Base-by-base conservation (phyloP, 2,113 vertebrate genomes). In the Cephalopterus ornatus region DNA sequence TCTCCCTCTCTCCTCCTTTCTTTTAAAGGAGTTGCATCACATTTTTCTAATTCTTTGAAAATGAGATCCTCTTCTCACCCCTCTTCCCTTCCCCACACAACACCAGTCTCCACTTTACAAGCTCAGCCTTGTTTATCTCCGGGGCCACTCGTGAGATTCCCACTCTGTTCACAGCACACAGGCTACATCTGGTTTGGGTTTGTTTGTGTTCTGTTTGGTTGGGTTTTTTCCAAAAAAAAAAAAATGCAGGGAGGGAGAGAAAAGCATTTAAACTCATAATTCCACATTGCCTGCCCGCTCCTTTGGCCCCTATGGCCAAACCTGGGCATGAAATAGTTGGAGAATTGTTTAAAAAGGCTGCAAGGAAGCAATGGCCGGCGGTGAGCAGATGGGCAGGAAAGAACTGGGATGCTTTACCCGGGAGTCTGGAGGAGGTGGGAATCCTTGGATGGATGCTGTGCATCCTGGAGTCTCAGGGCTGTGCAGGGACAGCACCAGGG, bases 41-140 rank as follows among this genome's bases (percentile, higher is more conserved):
- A 73, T 96, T 94, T 93, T 95, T 96, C 52, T 91, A 72, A 96
- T 96, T 94, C 90, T 91, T 94, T 44, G 49, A 33, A 92, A 86
- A 62, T 92, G 86, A 93, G 95, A 77, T 70, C 28, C 77, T 87
- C 58, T 47, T 67, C 92, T 88, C 85, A 17, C 65, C 78, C 47
- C n/a, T 73, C 53, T 56, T 28, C 72, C 49, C 82, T 37, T 91
- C 82, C 82, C 75, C 55, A 2, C 30, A 15, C 30, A 84, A 4
- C 75, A 20, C 39, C 88, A 39, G 56, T 23, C 85, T 39, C 89
- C 62, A 4, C 87, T 93, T 89, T 59, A 87, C 85, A 10, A 84
- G 88, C 68, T 72, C 90, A 61, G 91, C 91, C 83, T 68, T 75
- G 86, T 94, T 96, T 92, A 70, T 78, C 88, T 75, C 44, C 47